These are phyloP conservation scores for Clarias gariepinus DNA, from an alignment of 2,113 vertebrate species.

Conservation along the genomic window DNA sequence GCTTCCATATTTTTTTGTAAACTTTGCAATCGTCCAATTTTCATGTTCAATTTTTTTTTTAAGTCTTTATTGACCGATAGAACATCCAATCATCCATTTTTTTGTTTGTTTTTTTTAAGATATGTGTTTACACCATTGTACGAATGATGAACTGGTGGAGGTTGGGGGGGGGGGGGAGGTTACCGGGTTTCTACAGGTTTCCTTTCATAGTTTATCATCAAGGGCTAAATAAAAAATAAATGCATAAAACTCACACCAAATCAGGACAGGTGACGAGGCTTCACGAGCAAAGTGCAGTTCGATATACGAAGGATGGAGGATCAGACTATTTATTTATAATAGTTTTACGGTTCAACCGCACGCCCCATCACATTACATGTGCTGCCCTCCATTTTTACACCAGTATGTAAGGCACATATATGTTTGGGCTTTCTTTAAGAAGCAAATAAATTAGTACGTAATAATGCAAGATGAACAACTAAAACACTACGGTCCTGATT, in stretches of 20 bases:
- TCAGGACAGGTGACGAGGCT: neutral
- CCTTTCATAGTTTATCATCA: slow-evolving; percentile 49
- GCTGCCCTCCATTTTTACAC: neutral
- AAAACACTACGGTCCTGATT: neutral
- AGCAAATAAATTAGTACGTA: too few relatives aligned
- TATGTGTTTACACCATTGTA: slow-evolving; percentile 68
- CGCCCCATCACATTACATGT: neutral
- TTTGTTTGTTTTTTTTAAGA: neutral
- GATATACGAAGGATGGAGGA: neutral
- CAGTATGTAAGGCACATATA: too few relatives aligned
- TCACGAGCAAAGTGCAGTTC: neutral
- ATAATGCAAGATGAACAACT: neutral
- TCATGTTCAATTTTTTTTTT: slow-evolving; percentile 18
- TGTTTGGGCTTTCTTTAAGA: neutral
- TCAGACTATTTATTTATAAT: neutral
- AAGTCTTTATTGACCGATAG: slow-evolving; percentile 62
- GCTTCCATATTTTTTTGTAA: slow-evolving; percentile 35
- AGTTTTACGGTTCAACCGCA: neutral
- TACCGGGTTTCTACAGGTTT: slow-evolving; percentile 39
- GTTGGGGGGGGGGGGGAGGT: neutral
- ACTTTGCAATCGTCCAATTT: slow-evolving; percentile 41
- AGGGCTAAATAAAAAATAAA: slow-evolving; percentile 44
- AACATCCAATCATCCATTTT: slow-evolving; percentile 63
- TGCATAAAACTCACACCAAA: neutral
- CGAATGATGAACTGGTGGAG: slow-evolving; percentile 65